These are phyloP conservation scores for Caretta caretta DNA, from an alignment of 2,113 vertebrate genomes.

Conservation along the genomic window DNA sequence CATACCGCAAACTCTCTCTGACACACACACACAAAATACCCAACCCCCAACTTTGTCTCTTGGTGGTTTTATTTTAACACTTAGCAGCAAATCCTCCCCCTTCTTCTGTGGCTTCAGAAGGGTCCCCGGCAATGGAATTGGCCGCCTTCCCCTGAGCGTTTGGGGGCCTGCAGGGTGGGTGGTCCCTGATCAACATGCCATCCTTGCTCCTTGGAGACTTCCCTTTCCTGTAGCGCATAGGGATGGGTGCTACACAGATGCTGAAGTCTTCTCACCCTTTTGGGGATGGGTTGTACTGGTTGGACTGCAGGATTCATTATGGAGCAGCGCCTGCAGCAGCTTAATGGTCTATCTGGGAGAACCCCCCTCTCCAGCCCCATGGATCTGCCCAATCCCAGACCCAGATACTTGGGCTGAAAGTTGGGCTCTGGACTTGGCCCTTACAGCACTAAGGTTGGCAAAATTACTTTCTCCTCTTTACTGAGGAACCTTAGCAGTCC, in stretches of 20 bases:
- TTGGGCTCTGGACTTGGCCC: neutral
- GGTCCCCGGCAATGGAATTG: neutral
- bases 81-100: neutral
- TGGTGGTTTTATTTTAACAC: neutral
- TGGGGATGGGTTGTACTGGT: neutral
- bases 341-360: neutral
- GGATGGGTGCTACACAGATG: neutral
- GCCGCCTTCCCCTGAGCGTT: neutral
- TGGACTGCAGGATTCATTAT: neutral
- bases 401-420: neutral
- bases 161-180: neutral
- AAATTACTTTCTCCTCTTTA: neutral
- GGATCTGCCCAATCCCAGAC: neutral
- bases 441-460: neutral
- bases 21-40: slow-evolving; percentile 13
- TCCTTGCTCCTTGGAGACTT: neutral
- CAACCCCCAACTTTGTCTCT: neutral
- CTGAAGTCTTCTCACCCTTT: neutral
- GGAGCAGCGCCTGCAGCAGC: neutral
- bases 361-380: neutral
- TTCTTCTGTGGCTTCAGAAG: neutral
- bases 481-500: neutral
- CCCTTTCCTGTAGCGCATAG: neutral
- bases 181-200: neutral
- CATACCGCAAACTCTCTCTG: neutral